Percentiles rank a stretch among this genome's conserved stretches.
These are phyloP conservation scores for Neosilurus hyrtlii DNA, from an alignment of 2,797 vertebrate species.

Conservation along the genomic window DNA sequence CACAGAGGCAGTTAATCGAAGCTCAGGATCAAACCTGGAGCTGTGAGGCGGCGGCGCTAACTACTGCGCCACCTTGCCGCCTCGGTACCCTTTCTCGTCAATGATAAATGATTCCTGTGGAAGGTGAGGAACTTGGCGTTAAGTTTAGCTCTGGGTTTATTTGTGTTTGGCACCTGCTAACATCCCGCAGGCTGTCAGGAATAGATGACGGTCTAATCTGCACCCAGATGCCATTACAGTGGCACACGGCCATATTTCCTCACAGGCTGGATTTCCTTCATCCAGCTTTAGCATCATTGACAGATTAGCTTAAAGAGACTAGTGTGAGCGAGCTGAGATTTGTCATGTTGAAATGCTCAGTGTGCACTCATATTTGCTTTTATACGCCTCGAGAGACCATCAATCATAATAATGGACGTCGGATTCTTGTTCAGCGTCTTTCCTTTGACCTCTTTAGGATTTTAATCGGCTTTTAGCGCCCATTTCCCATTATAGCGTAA, in stretches of 20 bases:
- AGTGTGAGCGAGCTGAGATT: not conserved
- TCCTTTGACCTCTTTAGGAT: not conserved
- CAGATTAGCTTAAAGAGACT: constrained; percentile 20
- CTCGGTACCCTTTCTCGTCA: constrained; percentile 2
- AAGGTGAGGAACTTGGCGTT: constrained; percentile 28
- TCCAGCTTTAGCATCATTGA: constrained; percentile 24
- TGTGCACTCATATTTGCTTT: not conserved
- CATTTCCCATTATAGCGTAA: not conserved
- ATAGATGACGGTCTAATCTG: constrained; percentile 42
- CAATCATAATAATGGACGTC: not conserved
- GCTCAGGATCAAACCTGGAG: constrained; percentile 5
- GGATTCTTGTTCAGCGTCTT: not conserved
- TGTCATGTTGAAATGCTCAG: not conserved
- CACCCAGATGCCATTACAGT: constrained; percentile 14
- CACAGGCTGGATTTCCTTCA: constrained; percentile 12
- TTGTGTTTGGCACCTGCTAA: constrained; percentile 40
- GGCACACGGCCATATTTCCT: constrained; percentile 29
- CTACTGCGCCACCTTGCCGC: not conserved
- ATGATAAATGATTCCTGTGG: constrained; percentile 3
- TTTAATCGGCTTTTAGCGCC: not conserved
- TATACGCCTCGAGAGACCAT: not conserved
- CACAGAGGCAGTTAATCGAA: not conserved
- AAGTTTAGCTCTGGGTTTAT: not conserved
- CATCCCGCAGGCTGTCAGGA: constrained; percentile 33
- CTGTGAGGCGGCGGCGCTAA: not conserved